Evolutionary conservation across 1,140 invertebrate genomes (phyloP), one percentile per base, ranked within the genome.

Genomic region (Drosophila quadrilineata): DNA sequence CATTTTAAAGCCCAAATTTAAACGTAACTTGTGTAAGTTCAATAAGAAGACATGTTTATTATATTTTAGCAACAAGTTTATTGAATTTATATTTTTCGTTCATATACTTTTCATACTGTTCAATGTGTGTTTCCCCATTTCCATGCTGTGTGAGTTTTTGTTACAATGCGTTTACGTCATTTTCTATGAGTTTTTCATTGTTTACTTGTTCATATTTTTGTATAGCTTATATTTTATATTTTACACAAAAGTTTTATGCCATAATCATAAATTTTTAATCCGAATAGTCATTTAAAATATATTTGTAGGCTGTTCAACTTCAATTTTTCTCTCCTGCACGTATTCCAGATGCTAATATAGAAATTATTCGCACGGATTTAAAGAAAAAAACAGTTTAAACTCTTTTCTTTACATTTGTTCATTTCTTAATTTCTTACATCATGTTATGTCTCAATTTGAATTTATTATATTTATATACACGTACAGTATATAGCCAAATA

Each of bases 31-130:
- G n/a, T n/a, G n/a, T n/a, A n/a, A n/a, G n/a, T n/a, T n/a, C n/a
- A n/a, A n/a, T n/a, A n/a, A n/a, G n/a, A n/a, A n/a, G n/a, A n/a
- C n/a, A n/a, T 63, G 67, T 58, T 62, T 84, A 71, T 77, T 77
- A 64, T 84, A 84, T 84, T 71, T 84, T 85, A 79, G 79, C 79
- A 85, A 85, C 79, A 85, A 85, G 79, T 85, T 85, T 85, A 85
- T 85, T 85, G 79, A 85, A 85, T 85, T 85, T 75, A 71, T 77
- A 58, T 66, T 48, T 70, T 79, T 66, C 63, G 67, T 85, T 85
- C 79, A 67, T 74, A 77, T 79, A 64, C 79, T 71, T 85, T 71
- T 74, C 50, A 79, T 79, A 71, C n/a, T n/a, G n/a, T 67, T 85
- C 72, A 85, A 59, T 65, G 52, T 57, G 53, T 64, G 60, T 65